Conservation (phyloP, 2,113 vertebrate genomes). For the Conger conger region DNA sequence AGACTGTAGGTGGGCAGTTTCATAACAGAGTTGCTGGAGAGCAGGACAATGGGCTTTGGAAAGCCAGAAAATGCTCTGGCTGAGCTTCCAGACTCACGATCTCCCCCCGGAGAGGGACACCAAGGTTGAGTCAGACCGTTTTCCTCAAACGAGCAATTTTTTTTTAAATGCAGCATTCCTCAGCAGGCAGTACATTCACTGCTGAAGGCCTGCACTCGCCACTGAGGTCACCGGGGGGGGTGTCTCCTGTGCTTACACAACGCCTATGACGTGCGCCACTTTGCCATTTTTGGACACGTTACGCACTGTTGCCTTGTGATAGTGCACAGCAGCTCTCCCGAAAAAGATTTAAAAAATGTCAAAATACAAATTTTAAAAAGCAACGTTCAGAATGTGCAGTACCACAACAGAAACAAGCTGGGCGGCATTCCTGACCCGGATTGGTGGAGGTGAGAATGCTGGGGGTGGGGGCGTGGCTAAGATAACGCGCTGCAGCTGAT, state of each 20-base stretch:
- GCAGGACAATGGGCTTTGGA: not conserved
- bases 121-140: not conserved
- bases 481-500: not conserved
- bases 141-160: not conserved
- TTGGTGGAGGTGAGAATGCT: constrained; percentile 6
- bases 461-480: not conserved
- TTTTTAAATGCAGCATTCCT: not conserved
- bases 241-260: not conserved
- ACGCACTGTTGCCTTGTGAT: no score
- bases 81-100: not conserved
- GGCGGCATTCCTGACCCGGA: not conserved
- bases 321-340: not conserved
- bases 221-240: not conserved
- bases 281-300: not conserved
- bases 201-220: not conserved
- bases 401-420: not conserved
- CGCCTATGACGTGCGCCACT: not conserved
- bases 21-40: not conserved
- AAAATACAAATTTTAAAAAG: not conserved
- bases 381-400: not conserved
- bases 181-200: not conserved
- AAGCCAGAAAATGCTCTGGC: not conserved
- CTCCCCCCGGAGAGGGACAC: not conserved
- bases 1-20: not conserved
- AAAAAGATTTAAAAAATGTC: not conserved